Evolutionary conservation across 2,797 vertebrate genomes (phyloP), one percentile per base, ranked within the genome.

Genomic region (Coendou prehensilis): DNA sequence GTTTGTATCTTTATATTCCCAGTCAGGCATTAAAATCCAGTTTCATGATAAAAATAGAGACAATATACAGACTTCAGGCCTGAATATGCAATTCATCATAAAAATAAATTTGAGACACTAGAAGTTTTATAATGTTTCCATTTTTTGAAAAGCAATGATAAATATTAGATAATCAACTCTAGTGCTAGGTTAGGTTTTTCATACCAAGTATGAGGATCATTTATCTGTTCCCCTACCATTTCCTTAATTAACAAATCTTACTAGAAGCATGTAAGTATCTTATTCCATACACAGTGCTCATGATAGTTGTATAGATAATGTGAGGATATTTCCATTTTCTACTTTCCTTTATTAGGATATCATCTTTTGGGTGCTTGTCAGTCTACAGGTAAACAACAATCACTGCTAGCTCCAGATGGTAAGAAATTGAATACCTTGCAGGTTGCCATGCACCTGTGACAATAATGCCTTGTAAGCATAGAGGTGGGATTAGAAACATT

Each of bases 1-100:
- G 54, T 96, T 97, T 93, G 61, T 61, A 56, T 78, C 28, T 94
- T 67, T 61, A 9, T 61, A 45, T 94, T 96, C 13, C 82, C 5
- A 37, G 83, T 20, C 80, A 96, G 80, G 79, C 45, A 83, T 87
- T 94, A 83, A 79, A 87, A 84, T 97, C 9, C 37, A 86, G 33
- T 86, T 91, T 81, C 45, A 71, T 59, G 47, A 79, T 89, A 28
- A 89, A 93, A 90, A 61, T 63, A 92, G 88, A 22, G 76, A 80
- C 18, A 57, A 14, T 18, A 28, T 67, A 7, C 33, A 67, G 41
- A 79, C 95, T 96, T 98, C 96, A 75, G 59, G 84, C 69, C 67
- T 86, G 96, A 97, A 94, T 59, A 94, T 73, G 26, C 97, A 97
- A 96, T 96, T 69, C 9, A 61, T 83, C 33, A 89, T 93, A 22